A percentile compares a stretch with the other conserved stretches of the same genome.
Conservation (phyloP, 2,113 vertebrate species). For the Nothocercus julius region DNA sequence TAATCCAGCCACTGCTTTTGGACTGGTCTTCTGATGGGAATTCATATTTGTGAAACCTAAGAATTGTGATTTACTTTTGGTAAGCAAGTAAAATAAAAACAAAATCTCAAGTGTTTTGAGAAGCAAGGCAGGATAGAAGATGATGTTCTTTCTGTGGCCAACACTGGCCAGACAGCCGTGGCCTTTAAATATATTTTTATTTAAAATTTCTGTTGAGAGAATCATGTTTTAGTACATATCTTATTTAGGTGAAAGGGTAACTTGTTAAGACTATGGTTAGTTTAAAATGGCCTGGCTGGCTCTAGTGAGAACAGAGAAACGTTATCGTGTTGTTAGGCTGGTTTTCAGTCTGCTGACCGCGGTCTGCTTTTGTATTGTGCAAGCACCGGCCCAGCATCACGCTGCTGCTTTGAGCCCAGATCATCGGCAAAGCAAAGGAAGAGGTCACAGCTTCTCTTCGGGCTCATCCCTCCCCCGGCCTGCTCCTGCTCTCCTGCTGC, state of each 20-base stretch:
- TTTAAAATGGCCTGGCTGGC: neutral
- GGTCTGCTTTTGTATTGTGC: neutral
- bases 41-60: neutral
- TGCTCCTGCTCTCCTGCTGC: constrained; percentile 23
- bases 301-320: constrained; percentile 23
- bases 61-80: neutral
- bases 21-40: neutral
- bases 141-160: neutral
- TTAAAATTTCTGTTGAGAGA: neutral
- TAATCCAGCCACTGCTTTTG: neutral
- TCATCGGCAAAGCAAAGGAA: constrained; percentile 39
- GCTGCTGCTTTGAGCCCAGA: neutral
- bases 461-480: constrained; percentile 17
- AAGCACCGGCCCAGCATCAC: constrained; percentile 1
- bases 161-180: neutral
- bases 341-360: constrained; percentile 37
- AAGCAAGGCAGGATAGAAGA: neutral
- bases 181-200: neutral
- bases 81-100: neutral
- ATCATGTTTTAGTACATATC: neutral
- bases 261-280: neutral
- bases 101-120: neutral
- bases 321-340: neutral
- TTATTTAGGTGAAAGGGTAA: constrained; percentile 24
- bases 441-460: constrained; percentile 34